Evolutionary conservation across 2,888 invertebrate genomes (phyloP), one percentile per base, ranked within the genome.

Genomic region (Metopia argyrocephala): DNA sequence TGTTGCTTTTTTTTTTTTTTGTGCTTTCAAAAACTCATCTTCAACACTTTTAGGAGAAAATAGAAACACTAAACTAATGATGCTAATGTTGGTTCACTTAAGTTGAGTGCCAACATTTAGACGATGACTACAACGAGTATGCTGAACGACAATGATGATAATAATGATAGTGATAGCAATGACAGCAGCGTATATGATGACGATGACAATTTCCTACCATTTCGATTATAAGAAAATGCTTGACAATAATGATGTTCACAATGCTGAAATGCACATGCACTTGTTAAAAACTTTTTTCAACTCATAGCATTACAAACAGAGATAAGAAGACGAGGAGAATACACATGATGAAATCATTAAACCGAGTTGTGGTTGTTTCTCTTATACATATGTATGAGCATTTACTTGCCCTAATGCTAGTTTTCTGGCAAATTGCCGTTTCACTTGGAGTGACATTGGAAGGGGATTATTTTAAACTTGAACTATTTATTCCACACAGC

Each of bases 31-130:
- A 71, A 71, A 78, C 70, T 71, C 65, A 71, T 78, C 70, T 71
- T 59, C 45, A 71, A 71, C 70, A 71, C 70, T 71, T 65, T 78
- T 52, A 78, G 57, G 52, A 71, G 70, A 59, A 65, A 54, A 65
- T 45, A 70, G 57, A 80, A 73, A 81, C 76, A 76, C 52, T 74
- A 45, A 81, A 81, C 80, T 81, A 81, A 80, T 80, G 80, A 80
- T 74, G 76, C 80, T 76, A 80, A 81, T 81, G 80, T 76, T 73
- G 80, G 73, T 76, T 69, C 76, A 81, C 80, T 81, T 81, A 73
- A 81, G 74, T 69, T 74, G 76, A 81, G 80, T 81, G 80, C 76
- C 80, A 81, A 74, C 80, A 76, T 81, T 81, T 76, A 74, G 68
- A 52, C 54, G 73, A 80, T 25, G 75, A 71, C 21, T n/a, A n/a